Evolutionary conservation across 1,140 invertebrate genomes (phyloP).

Genomic region (Meloidogyne hapla): DNA sequence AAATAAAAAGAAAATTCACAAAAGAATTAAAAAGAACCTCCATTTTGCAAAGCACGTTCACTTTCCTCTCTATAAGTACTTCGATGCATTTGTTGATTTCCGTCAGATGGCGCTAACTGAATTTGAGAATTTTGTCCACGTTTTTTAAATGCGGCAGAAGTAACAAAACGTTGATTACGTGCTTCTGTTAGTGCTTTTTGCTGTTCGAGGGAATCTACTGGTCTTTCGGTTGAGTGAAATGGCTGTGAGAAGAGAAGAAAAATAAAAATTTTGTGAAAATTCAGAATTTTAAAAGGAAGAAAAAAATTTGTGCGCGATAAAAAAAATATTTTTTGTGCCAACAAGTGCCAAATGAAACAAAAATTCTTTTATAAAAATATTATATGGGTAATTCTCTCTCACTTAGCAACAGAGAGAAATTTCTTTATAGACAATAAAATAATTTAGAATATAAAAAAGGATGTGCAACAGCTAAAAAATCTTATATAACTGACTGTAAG

Average conservation of each 20-base stretch:
- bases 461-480: background rate
- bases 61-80: slow-evolving; percentile 30
- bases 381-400: background rate
- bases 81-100: slow-evolving; percentile 9
- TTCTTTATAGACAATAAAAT: too few species aligned
- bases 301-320: background rate
- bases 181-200: slow-evolving; percentile 11
- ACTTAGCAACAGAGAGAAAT: background rate
- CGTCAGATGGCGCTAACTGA: background rate
- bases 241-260: background rate
- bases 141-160: slow-evolving; percentile 26
- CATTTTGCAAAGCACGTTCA: slow-evolving; percentile 24
- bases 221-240: slow-evolving; percentile 4
- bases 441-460: background rate
- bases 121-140: slow-evolving; percentile 28
- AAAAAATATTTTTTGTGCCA: background rate
- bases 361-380: background rate
- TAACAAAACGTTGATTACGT: slow-evolving; percentile 19
- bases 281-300: too few species aligned
- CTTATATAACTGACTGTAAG: too few species aligned
- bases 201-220: background rate
- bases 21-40: background rate
- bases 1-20: background rate
- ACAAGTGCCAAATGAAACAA: background rate
- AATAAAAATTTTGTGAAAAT: background rate